Base-by-base conservation (phyloP, 2,113 vertebrate species). In the Eidolon helvum region DNA sequence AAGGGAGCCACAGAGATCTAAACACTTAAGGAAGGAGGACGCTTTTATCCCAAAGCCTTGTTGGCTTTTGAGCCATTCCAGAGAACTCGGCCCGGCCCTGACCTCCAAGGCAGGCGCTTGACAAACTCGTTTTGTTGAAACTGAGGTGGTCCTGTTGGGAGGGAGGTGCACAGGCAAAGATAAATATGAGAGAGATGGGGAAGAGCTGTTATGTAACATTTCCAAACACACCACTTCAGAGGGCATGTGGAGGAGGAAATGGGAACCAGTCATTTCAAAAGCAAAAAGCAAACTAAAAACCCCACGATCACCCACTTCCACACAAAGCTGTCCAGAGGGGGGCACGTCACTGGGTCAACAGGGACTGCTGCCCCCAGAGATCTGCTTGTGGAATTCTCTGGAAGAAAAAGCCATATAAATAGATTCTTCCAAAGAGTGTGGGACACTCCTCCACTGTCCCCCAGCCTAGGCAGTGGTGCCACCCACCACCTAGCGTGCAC, bases 11-110 rank as follows among this genome's bases (percentile, higher is more conserved):
- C 38, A 40, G 84, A 87, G 74, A 50, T 43, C 61, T 79, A 90
- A 96, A 93, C 61, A 45, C 95, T 72, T 82, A 83, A 86, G 79
- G 92, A 96, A 97, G 78, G 95, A 40, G 38, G 86, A 85, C 77
- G 87, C 40, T 96, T 91, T 87, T 91, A 22, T 90, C 74, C 10
- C 78, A 69, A 89, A 80, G 55, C 24, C 3, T 24, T 59, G n/a
- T 18, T 68, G 43, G 48, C 61, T 72, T 83, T 90, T n/a, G 24
- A 40, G 50, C 21, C 3, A 11, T 40, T 74, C 16, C 0, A 0
- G 87, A 82, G 65, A 90, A 84, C 53, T 35, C 59, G 95, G 94
- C 79, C 19, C 69, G 86, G 83, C 71, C 69, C 4, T 0, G 65
- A 57, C 43, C 87, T 66, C 38, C 0, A 59, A 68, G 55, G 26